Base-by-base conservation (phyloP, 1,140 invertebrate species). In the Drosophila guanche region DNA sequence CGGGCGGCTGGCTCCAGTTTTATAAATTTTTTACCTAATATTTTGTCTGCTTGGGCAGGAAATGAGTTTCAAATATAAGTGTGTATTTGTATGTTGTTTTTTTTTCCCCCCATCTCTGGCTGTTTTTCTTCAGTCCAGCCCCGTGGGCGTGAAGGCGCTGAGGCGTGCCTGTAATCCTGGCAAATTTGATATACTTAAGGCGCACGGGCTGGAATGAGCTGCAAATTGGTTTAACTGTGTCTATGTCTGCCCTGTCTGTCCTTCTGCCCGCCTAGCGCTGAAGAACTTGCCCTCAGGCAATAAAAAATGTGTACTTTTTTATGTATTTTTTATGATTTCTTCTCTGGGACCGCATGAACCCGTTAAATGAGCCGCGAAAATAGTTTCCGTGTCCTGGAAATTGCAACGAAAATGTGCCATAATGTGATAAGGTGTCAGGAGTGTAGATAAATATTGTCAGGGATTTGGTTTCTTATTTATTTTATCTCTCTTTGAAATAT, bases 281-380 rank as follows among this genome's bases (percentile, higher is more conserved):
- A 12, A 12, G 56, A 58, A 76, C 48, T 68, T 78, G 69, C 60
- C 83, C 66, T 40, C 56, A 58, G 27, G 83, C 78, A 52, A 81
- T 81, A 70, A 75, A 75, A 79, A 86, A 51, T 63, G 45, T 77
- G 50, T 61, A 51, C 16, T 65, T 66, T 76, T 76, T 68, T 45
- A 62, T 79, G 27, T 73, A 43, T 62, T 62, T 79, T 67, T 65
- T 58, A 58, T 46, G 47, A 72, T 74, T 69, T 76, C 60, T 51
- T 54, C 52, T 40, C 68, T 52, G 65, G 47, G 69, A 27, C 40
- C 33, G 59, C 27, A 48, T 46, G 48, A 75, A 56, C 76, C 80
- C 80, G 85, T 89, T 88, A 84, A 88, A 88, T 84, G 84, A 88
- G 76, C 67, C 84, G 84, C 84, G 84, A 88, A 88, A 88, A 88